These are phyloP conservation scores for Augochlorella aurata DNA, from an alignment of 2,888 invertebrate genomes.

Conservation along the genomic window DNA sequence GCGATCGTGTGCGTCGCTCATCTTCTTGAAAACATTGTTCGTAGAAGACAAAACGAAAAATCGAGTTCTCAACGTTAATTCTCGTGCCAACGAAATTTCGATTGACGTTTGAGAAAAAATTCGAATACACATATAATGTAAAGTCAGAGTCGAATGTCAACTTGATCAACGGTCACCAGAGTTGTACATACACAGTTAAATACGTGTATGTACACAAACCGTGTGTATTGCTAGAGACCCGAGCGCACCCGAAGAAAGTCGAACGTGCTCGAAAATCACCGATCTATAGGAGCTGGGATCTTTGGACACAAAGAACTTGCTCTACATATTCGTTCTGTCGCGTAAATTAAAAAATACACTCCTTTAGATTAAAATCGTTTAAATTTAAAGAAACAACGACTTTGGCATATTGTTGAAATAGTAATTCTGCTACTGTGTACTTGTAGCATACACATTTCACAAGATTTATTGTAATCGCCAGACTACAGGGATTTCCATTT, in stretches of 20 bases:
- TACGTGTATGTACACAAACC: constrained; percentile 13
- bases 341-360: not conserved
- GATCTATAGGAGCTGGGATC: constrained; percentile 32
- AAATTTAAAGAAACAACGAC: not conserved
- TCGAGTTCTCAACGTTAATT: not conserved
- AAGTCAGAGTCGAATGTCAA: constrained; percentile 42
- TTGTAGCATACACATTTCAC: too few relatives aligned
- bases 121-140: constrained; percentile 10
- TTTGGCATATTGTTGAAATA: not conserved
- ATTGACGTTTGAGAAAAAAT: not conserved
- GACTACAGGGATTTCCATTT: too few relatives aligned
- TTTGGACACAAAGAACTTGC: constrained; percentile 15
- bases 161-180: constrained; percentile 49
- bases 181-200: constrained; percentile 29
- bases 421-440: not conserved
- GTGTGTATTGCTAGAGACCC: constrained; percentile 18
- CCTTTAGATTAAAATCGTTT: not conserved
- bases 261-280: constrained; percentile 25
- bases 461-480: too few relatives aligned
- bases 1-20: not conserved
- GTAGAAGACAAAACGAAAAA: not conserved
- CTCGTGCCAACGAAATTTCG: not conserved
- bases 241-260: constrained; percentile 28
- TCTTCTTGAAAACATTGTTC: constrained; percentile 12
- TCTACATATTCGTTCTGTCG: not conserved